phyloP scores from a whole-genome alignment of 1,140 invertebrate species.

The Oryzaephilus surinamensis region DNA sequence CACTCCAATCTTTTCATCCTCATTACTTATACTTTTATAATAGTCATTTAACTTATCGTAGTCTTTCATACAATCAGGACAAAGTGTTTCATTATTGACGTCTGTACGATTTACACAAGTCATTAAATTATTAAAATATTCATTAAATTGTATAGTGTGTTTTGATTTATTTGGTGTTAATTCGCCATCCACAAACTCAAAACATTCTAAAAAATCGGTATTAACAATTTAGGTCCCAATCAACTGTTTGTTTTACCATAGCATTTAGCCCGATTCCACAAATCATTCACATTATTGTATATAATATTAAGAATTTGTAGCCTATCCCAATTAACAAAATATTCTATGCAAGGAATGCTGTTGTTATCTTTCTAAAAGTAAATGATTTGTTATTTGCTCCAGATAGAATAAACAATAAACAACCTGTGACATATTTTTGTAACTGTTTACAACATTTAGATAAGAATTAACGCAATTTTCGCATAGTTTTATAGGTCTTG shows the following conservation, averaged over 20 bases:
- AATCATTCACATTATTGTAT: constrained; percentile 37
- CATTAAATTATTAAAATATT: constrained; percentile 37
- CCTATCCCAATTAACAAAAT: constrained; percentile 43
- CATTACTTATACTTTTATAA: constrained; percentile 43
- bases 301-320: constrained; percentile 41
- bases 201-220: constrained; percentile 40
- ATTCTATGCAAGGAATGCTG: constrained; percentile 39
- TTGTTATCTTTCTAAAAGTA: constrained; percentile 13
- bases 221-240: constrained; percentile 4
- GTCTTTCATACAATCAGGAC: constrained; percentile 40
- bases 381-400: constrained; percentile 11
- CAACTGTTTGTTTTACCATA: constrained; percentile 34
- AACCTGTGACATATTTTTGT: constrained; percentile 39
- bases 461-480: constrained; percentile 42
- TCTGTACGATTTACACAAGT: constrained; percentile 33
- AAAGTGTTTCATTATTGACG: constrained; percentile 36
- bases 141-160: constrained; percentile 38
- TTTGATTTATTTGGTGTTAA: constrained; percentile 35
- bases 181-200: constrained; percentile 34
- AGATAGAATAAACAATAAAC: constrained; percentile 9
- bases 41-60: constrained; percentile 42
- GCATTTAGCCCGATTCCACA: constrained; percentile 46
- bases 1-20: constrained; percentile 42
- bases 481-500: constrained; percentile 43
- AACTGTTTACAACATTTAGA: constrained; percentile 38